Base-by-base conservation (phyloP, 1,140 invertebrate species). In the Portunus trituberculatus region DNA sequence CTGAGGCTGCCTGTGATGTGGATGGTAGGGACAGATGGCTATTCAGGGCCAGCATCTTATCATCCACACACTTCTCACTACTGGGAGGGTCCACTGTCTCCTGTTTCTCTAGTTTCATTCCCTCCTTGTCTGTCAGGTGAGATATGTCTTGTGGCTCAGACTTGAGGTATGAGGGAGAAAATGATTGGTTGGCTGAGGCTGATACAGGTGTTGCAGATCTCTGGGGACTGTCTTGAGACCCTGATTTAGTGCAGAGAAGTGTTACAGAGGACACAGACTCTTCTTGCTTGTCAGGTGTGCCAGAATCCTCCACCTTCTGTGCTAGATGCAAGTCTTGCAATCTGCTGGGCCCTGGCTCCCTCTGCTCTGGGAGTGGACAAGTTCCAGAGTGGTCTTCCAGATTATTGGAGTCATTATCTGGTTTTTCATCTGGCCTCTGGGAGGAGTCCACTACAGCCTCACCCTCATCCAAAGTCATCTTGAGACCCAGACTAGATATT, bases 401-500 rank as follows among this genome's bases (percentile, higher is more conserved):
- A 20, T 52, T 39, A 52, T 28, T 59, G 45, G 89, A 52, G 20
- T 95, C 90, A 52, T 92, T 87, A 4, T 86, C 76, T 32, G 52
- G 16, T 16, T 95, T 95, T 10, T 86, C 46, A 28, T 32, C 32
- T 8, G 82, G 94, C 29, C 91, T 92, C 28, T 92, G 29, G 4
- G 95, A 95, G 48, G 95, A 95, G 32, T 93, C 95, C 12, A 95
- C 95, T n/a, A 95, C 67, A 0, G 92, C 95, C 86, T 95, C 95
- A n/a, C 92, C 95, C 20, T 93, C 87, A 39, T 93, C 95, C 29
- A 76, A 45, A 25, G 59, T 28, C 28, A 95, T 25, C 16, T 45
- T 83, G 31, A 52, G 86, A 28, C 67, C 82, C 32, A 46, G 12
- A 46, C 59, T 83, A 8, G 82, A n/a, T 59, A 92, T 76, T 16